These are phyloP conservation scores for Tetropium fuscum DNA, from an alignment of 2,888 invertebrate species.

Conservation along the genomic window DNA sequence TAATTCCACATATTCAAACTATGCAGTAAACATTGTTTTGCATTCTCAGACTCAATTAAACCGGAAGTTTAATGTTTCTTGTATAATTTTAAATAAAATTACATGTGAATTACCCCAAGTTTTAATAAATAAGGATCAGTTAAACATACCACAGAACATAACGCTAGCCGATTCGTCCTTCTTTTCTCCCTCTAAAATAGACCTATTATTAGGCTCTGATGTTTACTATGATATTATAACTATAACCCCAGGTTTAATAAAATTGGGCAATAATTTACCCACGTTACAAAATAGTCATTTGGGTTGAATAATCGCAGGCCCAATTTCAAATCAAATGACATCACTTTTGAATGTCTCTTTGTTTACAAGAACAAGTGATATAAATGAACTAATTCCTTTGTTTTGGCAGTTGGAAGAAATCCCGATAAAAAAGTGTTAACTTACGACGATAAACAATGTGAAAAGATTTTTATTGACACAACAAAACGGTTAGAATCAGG, in stretches of 20 bases:
- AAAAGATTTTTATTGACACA: conserved; percentile 10
- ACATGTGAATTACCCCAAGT: conserved; percentile 27
- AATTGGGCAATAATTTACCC: conserved; percentile 23
- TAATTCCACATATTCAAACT: neutral
- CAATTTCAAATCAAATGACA: neutral
- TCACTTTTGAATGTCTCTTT: neutral
- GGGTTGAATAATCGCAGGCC: conserved; percentile 33
- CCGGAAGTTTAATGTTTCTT: conserved; percentile 21
- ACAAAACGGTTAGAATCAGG: conserved; percentile 14
- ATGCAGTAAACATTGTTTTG: conserved; percentile 13
- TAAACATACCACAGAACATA: conserved; percentile 23
- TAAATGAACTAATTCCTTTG: conserved; percentile 12
- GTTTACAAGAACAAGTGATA: conserved; percentile 5
- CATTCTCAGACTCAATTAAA: neutral
- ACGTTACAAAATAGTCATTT: conserved; percentile 29
- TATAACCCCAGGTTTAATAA: conserved; percentile 6
- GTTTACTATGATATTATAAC: conserved; percentile 27
- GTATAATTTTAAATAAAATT: conserved; percentile 28
- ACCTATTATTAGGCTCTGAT: conserved; percentile 32
- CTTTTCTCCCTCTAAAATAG: conserved; percentile 28
- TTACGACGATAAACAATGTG: conserved; percentile 21
- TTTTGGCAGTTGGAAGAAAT: conserved; percentile 36
- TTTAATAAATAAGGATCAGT: conserved; percentile 6
- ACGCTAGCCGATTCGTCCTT: conserved; percentile 27
- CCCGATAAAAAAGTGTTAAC: conserved; percentile 3